These are phyloP conservation scores for Nansenia antarctica DNA, from an alignment of 2,113 vertebrate species.

Conservation along the genomic window DNA sequence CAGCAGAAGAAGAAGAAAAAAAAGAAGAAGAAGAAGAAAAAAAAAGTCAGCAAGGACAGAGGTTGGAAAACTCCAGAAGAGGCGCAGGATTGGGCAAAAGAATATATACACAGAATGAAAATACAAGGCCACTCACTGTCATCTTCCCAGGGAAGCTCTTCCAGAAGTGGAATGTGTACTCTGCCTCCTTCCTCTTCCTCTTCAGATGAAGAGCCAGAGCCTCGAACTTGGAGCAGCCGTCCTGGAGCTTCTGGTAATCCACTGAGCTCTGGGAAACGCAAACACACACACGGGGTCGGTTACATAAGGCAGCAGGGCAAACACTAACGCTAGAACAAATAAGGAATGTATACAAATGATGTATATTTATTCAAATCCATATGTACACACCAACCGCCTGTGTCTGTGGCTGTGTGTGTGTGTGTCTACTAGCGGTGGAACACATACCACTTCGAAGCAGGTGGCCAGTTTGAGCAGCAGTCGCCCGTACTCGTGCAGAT, in stretches of 20 bases:
- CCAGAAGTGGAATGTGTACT: slow-evolving; percentile 93
- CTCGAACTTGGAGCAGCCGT: slow-evolving; percentile 86
- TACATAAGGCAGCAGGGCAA: too few species aligned
- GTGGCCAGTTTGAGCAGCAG: slow-evolving; percentile 91
- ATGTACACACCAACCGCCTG: too few species aligned
- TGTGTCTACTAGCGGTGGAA: background rate
- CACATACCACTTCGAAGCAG: slow-evolving; percentile 92
- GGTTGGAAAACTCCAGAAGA: background rate
- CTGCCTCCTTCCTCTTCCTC: slow-evolving; percentile 89
- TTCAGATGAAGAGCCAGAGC: slow-evolving; percentile 82
- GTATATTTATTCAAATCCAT: too few species aligned
- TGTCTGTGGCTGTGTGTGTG: background rate
- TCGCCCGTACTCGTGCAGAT: slow-evolving; percentile 87
- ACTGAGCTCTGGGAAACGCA: slow-evolving; percentile 73
- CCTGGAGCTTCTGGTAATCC: slow-evolving; percentile 92
- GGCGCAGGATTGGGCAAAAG: too few species aligned
- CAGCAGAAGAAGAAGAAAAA: background rate
- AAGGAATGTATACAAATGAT: too few species aligned
- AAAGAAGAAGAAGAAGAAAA: too few species aligned
- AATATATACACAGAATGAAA: background rate
- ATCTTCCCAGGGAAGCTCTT: slow-evolving; percentile 98
- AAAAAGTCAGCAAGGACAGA: background rate
- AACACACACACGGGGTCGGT: slow-evolving; percentile 2
- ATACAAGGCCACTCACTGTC: slow-evolving; percentile 78
- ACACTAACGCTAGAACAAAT: too few species aligned